Evolutionary conservation across 2,888 invertebrate species (phyloP).

Genomic region (Phyllotreta striolata): DNA sequence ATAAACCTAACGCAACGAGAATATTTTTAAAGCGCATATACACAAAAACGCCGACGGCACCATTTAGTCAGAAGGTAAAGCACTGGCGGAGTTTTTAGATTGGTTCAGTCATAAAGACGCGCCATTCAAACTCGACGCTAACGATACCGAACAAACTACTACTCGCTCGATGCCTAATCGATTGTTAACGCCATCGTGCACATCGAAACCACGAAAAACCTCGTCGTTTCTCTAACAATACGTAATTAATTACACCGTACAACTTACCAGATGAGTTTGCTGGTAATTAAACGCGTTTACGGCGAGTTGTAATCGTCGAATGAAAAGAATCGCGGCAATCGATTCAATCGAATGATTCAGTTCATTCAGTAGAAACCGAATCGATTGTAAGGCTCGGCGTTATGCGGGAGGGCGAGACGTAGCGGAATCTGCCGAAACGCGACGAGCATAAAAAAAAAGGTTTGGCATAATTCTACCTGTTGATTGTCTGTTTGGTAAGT

Average conservation of each 20-base stretch:
- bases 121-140: slow-evolving; percentile 44
- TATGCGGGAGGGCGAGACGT: slow-evolving; percentile 48
- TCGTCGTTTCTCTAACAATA: too few relatives aligned
- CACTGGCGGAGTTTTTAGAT: slow-evolving; percentile 45
- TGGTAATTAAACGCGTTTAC: neutral
- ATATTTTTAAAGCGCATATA: slow-evolving; percentile 33
- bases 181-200: slow-evolving; percentile 1
- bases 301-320: neutral
- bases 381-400: slow-evolving; percentile 40
- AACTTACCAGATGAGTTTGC: too few relatives aligned
- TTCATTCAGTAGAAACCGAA: neutral
- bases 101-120: slow-evolving; percentile 45
- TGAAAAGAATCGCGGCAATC: neutral
- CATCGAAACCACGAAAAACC: neutral
- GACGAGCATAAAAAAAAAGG: slow-evolving; percentile 49
- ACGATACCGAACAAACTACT: neutral
- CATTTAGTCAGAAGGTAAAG: slow-evolving; percentile 49
- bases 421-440: slow-evolving; percentile 50
- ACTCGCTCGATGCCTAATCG: neutral
- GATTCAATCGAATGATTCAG: neutral
- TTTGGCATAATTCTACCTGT: slow-evolving; percentile 46
- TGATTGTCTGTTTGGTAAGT: slow-evolving; percentile 37
- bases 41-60: slow-evolving; percentile 45
- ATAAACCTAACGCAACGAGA: neutral
- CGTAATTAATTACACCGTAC: too few relatives aligned